phyloP scores from a whole-genome alignment of 92 coral and sea anemone species.

The Chrysogorgia sp. region DNA sequence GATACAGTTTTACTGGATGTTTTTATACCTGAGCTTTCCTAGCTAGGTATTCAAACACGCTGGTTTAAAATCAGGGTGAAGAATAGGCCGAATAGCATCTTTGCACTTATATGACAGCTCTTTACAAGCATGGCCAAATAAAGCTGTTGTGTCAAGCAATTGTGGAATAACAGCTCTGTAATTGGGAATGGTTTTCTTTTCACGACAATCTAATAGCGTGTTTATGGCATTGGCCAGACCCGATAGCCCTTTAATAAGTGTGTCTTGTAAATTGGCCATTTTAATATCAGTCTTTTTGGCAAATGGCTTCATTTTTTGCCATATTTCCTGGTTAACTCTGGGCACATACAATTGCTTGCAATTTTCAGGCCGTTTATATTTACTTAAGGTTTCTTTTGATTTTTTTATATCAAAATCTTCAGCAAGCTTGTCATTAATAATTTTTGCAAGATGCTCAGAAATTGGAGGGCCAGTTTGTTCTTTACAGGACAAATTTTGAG shows the following conservation, averaged over 20 bases:
- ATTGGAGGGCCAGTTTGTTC: neutral
- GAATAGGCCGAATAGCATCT: conserved; percentile 25
- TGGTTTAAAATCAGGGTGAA: conserved; percentile 21
- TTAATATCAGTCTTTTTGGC: conserved; percentile 31
- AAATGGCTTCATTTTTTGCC: neutral
- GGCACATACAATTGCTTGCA: conserved; percentile 7
- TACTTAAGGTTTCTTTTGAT: neutral
- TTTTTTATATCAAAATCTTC: neutral
- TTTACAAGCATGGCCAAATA: conserved; percentile 10
- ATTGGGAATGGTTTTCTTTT: neutral
- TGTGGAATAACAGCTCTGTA: neutral
- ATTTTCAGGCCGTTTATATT: conserved; percentile 13
- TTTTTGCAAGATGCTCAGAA: neutral
- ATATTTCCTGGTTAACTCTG: conserved; percentile 18
- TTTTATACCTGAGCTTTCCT: conserved; percentile 5
- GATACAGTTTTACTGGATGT: neutral
- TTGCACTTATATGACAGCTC: conserved; percentile 17
- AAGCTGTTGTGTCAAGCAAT: conserved; percentile 8
- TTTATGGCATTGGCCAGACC: neutral
- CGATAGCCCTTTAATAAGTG: neutral
- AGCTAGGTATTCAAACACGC: conserved; percentile 10
- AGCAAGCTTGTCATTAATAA: neutral
- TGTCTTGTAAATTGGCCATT: conserved; percentile 26
- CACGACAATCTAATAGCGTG: neutral
- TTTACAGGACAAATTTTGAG: neutral